Percentiles rank a stretch among this genome's conserved stretches.
Conservation (phyloP, 2,888 invertebrate genomes). For the Drosophila demipolita region DNA sequence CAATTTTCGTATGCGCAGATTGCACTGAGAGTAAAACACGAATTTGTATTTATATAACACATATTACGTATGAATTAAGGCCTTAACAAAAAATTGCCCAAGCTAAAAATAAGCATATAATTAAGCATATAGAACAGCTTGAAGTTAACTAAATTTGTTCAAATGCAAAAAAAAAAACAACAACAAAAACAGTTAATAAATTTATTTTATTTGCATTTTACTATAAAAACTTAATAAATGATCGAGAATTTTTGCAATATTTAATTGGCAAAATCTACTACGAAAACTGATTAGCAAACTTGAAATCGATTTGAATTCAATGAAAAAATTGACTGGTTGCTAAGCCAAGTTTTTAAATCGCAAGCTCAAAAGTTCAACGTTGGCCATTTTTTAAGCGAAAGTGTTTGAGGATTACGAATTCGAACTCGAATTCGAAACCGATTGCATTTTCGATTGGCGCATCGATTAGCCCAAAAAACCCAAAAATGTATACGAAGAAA, state of each 20-base stretch:
- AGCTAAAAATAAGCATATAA: not conserved
- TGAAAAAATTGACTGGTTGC: not conserved
- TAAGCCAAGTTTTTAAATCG: not conserved
- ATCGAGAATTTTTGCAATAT: not conserved
- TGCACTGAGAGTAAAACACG: not conserved
- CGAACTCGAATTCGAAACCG: not conserved
- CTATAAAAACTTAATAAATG: not conserved
- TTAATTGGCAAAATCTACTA: not conserved
- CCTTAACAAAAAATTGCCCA: not conserved
- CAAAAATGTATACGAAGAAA: constrained; percentile 1
- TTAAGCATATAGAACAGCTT: not conserved
- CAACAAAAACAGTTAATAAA: not conserved
- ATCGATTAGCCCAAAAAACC: constrained; percentile 20
- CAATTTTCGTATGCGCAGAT: not conserved
- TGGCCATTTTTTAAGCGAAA: constrained; percentile 22
- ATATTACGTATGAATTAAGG: not conserved
- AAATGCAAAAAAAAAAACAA: not conserved
- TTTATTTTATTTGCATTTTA: not conserved
- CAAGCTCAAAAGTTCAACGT: constrained; percentile 23
- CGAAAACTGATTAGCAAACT: not conserved
- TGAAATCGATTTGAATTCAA: not conserved
- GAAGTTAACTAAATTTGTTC: not conserved
- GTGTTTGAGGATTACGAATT: constrained; percentile 19
- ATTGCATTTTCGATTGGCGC: constrained; percentile 10
- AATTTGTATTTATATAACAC: not conserved